Base-by-base conservation (phyloP, 2,888 invertebrate genomes). In the Neoscelio sp. region DNA sequence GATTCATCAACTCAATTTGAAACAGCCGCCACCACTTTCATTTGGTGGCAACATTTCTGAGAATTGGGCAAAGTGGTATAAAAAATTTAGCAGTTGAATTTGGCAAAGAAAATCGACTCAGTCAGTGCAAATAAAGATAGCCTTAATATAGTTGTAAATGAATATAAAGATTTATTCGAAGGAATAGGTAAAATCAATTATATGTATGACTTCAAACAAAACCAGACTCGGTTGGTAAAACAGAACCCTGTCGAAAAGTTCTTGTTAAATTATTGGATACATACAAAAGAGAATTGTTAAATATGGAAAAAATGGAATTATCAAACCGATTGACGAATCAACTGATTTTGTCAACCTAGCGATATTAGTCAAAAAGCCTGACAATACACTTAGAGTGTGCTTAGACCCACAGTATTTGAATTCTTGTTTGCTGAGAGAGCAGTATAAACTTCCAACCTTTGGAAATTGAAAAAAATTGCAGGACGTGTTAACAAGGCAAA, bases 281-380 rank as follows among this genome's bases (percentile, higher is more conserved):
- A 18, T 58, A 23, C 7, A 48, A 35, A 46, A 52, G 17, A 18
- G 30, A 64, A 10, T 40, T 64, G 13, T n/a, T 26, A 7, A n/a
- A 44, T 18, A 67, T 81, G 73, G 62, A 56, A 42, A 56, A 54
- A 44, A 68, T 18, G 15, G 26, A 18, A 79, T 79, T 8, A 76
- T 73, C 38, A 54, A 23, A 35, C 10, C 44, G 23, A 67, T 78
- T 3, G 35, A 75, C 12, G 78, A 80, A 10, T 64, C 75, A 1
- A 78, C 80, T 20, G 76, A 80, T 26, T 80, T 71, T 46, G 78
- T 68, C 2, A 68, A 80, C 44, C 48, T 75, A 10, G 64, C 76
- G 1, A 75, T 76, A 7, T 20, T 80, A 5, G 76, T 80, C n/a
- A 80, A 70, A 30, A 82, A 81, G 46, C 26, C 46, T 17, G 26